These are phyloP conservation scores for Vireo altiloquus DNA, from an alignment of 2,113 vertebrate genomes.

Conservation along the genomic window DNA sequence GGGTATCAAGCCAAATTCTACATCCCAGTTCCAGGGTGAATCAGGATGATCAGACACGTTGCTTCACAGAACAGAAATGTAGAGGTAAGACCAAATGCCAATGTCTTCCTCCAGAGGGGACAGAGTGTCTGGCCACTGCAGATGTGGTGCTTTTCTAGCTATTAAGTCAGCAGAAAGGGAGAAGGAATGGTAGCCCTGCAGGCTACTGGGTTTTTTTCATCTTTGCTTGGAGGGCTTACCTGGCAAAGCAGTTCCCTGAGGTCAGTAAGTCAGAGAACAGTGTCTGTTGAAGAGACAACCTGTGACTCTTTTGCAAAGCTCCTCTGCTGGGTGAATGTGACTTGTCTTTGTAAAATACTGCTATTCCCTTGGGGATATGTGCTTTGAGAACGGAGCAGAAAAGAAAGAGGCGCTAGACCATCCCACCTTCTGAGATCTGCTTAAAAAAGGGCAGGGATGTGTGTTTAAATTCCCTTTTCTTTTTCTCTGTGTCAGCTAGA, in stretches of 20 bases:
- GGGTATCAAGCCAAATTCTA: background rate
- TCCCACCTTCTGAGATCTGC: background rate
- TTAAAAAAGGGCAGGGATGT: background rate
- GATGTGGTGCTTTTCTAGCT: background rate
- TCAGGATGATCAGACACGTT: background rate
- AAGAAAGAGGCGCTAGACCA: background rate
- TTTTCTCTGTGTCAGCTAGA: background rate
- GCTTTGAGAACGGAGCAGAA: background rate
- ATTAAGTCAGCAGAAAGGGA: background rate
- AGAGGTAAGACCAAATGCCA: background rate
- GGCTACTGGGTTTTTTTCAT: background rate
- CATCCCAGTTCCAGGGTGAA: background rate
- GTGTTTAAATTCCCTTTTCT: background rate
- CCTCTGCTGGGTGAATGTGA: background rate
- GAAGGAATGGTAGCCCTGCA: background rate
- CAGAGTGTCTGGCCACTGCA: background rate
- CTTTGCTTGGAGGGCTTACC: conserved; percentile 11
- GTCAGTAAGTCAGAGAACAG: background rate
- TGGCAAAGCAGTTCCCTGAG: conserved; percentile 11
- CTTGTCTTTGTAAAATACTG: background rate
- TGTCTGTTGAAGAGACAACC: background rate
- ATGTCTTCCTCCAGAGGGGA: background rate
- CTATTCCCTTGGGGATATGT: background rate
- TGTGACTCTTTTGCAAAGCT: background rate
- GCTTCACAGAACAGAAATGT: background rate